These are phyloP conservation scores for Cisticola juncidis DNA, from an alignment of 2,113 vertebrate species.

Conservation along the genomic window DNA sequence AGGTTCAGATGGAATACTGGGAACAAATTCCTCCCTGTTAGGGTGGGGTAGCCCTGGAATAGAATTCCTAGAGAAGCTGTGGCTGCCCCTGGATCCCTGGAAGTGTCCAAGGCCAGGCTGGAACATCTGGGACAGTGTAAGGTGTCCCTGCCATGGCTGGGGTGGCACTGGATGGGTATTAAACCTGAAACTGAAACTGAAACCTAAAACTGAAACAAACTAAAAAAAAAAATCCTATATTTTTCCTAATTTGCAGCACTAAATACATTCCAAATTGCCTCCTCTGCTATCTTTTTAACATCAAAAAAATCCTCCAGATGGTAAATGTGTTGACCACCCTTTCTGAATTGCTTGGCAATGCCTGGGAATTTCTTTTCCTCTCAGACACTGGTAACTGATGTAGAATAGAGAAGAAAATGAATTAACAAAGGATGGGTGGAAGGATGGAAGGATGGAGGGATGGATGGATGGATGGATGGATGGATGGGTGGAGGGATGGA, in stretches of 20 bases:
- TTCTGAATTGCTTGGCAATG: conserved; percentile 27
- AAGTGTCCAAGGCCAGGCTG: rapidly evolving
- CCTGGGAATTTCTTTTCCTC: neutral
- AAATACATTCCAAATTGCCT: neutral
- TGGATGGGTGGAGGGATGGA: neutral
- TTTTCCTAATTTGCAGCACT: neutral
- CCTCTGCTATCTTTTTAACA: neutral
- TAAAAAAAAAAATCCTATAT: neutral
- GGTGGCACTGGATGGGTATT: too few species aligned
- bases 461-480: neutral
- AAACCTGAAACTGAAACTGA: too few species aligned
- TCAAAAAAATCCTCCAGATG: neutral
- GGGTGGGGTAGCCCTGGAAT: rapidly evolving
- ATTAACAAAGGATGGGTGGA: neutral
- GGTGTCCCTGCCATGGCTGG: neutral
- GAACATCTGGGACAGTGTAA: neutral
- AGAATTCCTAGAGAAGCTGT: neutral
- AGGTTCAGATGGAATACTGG: neutral
- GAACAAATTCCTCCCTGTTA: rapidly evolving
- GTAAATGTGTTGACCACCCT: conserved; percentile 25
- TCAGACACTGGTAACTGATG: neutral
- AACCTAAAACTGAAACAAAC: neutral
- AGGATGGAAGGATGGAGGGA: neutral
- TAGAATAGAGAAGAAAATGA: neutral
- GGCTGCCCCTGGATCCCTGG: neutral